Percentiles rank a stretch among this genome's conserved stretches.
These are phyloP conservation scores for Trichacis sp. DNA, from an alignment of 2,888 invertebrate genomes.

Conservation along the genomic window DNA sequence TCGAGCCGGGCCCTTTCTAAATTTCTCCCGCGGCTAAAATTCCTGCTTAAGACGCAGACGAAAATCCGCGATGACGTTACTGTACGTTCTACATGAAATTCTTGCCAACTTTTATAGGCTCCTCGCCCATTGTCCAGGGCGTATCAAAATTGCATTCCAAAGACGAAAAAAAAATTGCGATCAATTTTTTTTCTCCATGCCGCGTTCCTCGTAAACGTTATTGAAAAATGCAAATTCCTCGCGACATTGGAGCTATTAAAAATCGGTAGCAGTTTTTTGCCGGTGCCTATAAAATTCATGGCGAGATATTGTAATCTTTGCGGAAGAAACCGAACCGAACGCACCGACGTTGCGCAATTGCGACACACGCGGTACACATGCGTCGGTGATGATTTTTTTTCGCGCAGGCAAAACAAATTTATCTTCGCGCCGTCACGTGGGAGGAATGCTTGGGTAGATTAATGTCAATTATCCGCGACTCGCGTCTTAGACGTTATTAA, in stretches of 20 bases:
- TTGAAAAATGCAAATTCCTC: neutral
- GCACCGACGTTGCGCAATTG: slow-evolving; percentile 18
- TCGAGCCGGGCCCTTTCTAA: slow-evolving; percentile 48
- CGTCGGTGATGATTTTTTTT: slow-evolving; percentile 37
- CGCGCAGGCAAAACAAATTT: slow-evolving; percentile 40
- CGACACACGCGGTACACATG: slow-evolving; percentile 25
- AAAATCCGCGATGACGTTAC: slow-evolving; percentile 45
- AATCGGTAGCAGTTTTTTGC: neutral
- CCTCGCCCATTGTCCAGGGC: slow-evolving; percentile 2
- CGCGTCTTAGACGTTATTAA: slow-evolving; percentile 35
- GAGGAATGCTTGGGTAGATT: slow-evolving; percentile 42
- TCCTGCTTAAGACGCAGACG: slow-evolving; percentile 60
- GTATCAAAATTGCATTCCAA: too few relatives aligned
- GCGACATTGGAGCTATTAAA: neutral
- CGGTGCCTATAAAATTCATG: neutral
- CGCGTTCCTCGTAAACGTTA: neutral
- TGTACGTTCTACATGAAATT: too few relatives aligned
- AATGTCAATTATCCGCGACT: slow-evolving; percentile 41
- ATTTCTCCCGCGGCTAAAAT: slow-evolving; percentile 21
- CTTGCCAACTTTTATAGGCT: neutral
- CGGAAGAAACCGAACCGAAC: slow-evolving; percentile 19
- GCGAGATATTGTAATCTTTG: slow-evolving; percentile 6
- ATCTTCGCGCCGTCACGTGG: slow-evolving; percentile 41
- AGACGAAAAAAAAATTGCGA: neutral
- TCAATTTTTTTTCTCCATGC: neutral